These are phyloP conservation scores for Hypselothyrea guttata DNA, from an alignment of 2,888 invertebrate genomes.

Conservation along the genomic window DNA sequence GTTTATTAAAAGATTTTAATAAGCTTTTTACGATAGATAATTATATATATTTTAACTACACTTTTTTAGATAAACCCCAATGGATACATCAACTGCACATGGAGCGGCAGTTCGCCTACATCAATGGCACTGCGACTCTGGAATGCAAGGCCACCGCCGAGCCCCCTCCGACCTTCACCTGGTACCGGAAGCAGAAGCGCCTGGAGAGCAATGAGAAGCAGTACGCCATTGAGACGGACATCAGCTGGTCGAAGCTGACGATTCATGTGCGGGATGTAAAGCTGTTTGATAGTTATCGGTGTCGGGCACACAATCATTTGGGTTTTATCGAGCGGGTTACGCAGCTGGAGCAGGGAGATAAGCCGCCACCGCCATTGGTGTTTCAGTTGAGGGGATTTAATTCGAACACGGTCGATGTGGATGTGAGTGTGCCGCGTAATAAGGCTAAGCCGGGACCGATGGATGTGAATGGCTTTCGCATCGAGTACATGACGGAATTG, in stretches of 20 bases:
- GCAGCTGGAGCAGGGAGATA: conserved; percentile 83
- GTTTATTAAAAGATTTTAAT: no score
- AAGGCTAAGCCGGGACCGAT: conserved; percentile 66
- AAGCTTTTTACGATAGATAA: no score
- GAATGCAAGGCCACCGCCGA: conserved; percentile 85
- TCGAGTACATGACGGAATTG: conserved; percentile 80
- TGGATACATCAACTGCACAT: conserved; percentile 75
- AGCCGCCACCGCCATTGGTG: conserved; percentile 83
- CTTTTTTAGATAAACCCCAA: conserved; percentile 80
- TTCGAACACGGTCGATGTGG: conserved; percentile 82
- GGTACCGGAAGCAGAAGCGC: conserved; percentile 82
- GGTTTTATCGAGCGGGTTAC: conserved; percentile 83
- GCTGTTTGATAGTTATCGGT: conserved; percentile 84
- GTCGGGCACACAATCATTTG: conserved; percentile 83
- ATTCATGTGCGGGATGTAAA: conserved; percentile 74
- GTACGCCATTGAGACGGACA: conserved; percentile 76
- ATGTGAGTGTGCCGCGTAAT: conserved; percentile 76
- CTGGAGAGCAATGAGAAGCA: conserved; percentile 74
- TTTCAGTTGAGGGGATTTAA: conserved; percentile 81
- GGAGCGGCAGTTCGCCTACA: conserved; percentile 77
- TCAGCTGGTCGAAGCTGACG: conserved; percentile 79
- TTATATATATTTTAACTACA: conserved; percentile 27
- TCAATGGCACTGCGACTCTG: conserved; percentile 84
- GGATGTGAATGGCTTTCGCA: conserved; percentile 82
- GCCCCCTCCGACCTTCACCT: conserved; percentile 84